phyloP scores from a whole-genome alignment of 1,140 invertebrate genomes.

The Leptopilina boulardi region DNA sequence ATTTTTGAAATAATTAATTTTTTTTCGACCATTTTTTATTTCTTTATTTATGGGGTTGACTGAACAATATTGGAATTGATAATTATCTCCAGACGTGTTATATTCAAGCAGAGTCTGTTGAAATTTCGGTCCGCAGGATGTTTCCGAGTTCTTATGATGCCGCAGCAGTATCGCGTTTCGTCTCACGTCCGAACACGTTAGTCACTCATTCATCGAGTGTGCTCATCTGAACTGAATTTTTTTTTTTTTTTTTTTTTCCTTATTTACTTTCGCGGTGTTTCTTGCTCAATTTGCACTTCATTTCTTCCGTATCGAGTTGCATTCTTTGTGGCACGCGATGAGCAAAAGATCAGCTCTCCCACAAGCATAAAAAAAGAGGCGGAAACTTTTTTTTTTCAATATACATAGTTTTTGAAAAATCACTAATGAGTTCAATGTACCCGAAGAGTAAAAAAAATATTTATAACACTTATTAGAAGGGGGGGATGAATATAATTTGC shows the following conservation, averaged over 20 bases:
- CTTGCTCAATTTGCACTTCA: constrained; percentile 73
- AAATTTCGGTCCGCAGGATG: constrained; percentile 11
- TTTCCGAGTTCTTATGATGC: constrained; percentile 45
- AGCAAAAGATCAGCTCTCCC: constrained; percentile 36
- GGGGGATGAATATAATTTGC: too few species aligned
- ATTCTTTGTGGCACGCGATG: constrained; percentile 66
- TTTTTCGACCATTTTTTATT: background rate
- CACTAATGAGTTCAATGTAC: background rate
- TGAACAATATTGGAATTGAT: background rate
- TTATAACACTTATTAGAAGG: too few species aligned
- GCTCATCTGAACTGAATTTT: constrained; percentile 58
- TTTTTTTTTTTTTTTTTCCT: too few species aligned
- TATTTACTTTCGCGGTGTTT: constrained; percentile 53
- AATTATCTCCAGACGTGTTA: constrained; percentile 19
- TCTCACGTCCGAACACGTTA: constrained; percentile 69
- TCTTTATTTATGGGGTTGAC: constrained; percentile 23
- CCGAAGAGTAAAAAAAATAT: background rate
- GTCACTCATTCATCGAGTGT: constrained; percentile 50
- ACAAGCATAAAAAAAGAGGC: background rate
- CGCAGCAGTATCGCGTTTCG: constrained; percentile 73
- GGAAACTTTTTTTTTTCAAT: background rate
- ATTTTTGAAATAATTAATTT: background rate
- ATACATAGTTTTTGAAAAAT: background rate
- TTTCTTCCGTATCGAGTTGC: constrained; percentile 72
- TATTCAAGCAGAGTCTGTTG: constrained; percentile 4